A percentile compares a stretch with the other conserved stretches of the same genome.
phyloP scores from a whole-genome alignment of 2,797 vertebrate species.

The Malurus splendens region DNA sequence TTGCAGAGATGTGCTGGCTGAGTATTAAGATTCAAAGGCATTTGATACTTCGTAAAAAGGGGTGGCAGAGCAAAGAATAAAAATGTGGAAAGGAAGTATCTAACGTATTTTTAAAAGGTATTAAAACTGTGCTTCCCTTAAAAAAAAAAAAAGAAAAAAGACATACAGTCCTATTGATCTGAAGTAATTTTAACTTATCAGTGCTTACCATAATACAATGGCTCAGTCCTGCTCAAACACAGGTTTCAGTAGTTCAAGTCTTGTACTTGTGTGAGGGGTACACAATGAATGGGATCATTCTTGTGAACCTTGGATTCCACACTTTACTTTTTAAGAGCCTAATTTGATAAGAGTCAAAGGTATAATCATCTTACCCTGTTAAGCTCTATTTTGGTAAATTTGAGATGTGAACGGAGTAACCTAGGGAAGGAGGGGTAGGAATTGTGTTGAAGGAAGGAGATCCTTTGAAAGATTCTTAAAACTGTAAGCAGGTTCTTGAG shows the following conservation, averaged over 20 bases:
- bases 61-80: background rate
- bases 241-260: background rate
- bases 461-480: background rate
- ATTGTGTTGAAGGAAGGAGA: background rate
- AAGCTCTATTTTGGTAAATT: background rate
- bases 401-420: background rate
- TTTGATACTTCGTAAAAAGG: background rate
- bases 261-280: background rate
- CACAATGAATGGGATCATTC: background rate
- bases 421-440: background rate
- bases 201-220: background rate
- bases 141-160: background rate
- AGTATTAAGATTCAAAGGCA: background rate
- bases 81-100: background rate
- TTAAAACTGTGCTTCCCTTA: background rate
- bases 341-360: background rate
- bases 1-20: background rate
- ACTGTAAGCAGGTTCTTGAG: background rate
- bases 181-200: background rate
- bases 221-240: background rate
- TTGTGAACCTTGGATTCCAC: background rate
- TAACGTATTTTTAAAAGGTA: background rate
- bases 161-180: background rate
- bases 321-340: background rate
- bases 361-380: background rate